phyloP scores from a whole-genome alignment of 1,140 invertebrate genomes.

The Drosophila ironensis region DNA sequence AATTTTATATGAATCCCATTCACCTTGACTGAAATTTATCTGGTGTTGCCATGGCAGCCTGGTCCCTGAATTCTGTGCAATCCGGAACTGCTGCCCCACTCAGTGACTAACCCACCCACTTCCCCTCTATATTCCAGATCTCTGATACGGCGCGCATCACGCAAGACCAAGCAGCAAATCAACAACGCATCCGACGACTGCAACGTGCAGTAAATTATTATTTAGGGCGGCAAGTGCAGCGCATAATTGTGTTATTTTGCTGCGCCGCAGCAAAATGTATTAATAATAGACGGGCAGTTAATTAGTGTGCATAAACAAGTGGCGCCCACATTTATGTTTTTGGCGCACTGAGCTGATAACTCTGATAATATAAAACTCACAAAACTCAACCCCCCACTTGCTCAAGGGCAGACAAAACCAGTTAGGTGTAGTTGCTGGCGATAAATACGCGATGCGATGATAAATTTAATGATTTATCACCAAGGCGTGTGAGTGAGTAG shows the following conservation, averaged over 20 bases:
- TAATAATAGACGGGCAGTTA: conserved; percentile 27
- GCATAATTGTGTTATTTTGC: conserved; percentile 31
- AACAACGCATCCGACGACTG: conserved; percentile 89
- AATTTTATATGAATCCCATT: no score
- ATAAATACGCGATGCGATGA: conserved; percentile 1
- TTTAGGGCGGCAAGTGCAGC: conserved; percentile 11
- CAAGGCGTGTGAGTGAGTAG: conserved; percentile 4
- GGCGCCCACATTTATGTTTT: conserved; percentile 19
- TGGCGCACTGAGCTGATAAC: conserved; percentile 19
- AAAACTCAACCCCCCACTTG: conserved; percentile 4
- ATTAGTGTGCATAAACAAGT: conserved; percentile 39
- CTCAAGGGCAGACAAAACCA: conserved; percentile 21
- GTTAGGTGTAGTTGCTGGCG: conserved; percentile 1
- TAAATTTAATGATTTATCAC: conserved; percentile 13
- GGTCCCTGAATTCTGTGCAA: no score
- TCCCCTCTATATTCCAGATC: conserved; percentile 83
- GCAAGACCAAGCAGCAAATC: conserved; percentile 91
- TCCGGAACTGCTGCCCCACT: not conserved
- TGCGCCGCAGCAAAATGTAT: conserved; percentile 18
- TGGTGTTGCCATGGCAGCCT: no score
- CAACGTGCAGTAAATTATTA: conserved; percentile 85
- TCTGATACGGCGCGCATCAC: conserved; percentile 89
- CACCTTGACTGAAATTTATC: no score
- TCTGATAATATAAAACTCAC: conserved; percentile 17
- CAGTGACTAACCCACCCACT: not conserved